Evolutionary conservation across 2,797 vertebrate genomes (phyloP), one percentile per base, ranked within the genome.

Genomic region (Enteromius argenteus): DNA sequence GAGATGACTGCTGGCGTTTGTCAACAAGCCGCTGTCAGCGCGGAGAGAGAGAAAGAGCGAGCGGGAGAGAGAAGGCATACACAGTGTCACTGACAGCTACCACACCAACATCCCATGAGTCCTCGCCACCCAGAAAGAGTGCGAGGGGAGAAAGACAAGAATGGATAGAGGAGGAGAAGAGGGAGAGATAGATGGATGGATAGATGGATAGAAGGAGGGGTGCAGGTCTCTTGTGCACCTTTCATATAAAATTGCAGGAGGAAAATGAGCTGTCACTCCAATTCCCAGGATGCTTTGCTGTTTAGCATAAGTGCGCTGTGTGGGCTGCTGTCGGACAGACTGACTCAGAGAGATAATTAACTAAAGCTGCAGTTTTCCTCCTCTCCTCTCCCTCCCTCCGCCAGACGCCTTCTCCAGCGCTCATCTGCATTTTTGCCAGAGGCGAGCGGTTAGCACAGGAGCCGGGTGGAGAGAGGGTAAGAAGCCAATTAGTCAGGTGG

Each of bases 1-100:
- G 95, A 97, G 97, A 98, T 99, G 98, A 98, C 98, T 99, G 97
- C 98, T 99, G 98, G 97, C 98, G 97, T 99, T 99, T 99, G 97
- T 99, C 98, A 99, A 99, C 98, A 99, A 95, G 97, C 97, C 96
- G 84, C 97, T 99, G 98, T 99, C 98, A 98, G 93, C 83, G 94
- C 95, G 86, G 96, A 96, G 95, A 96, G 96, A 86, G 96, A 96
- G 96, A 96, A 95, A 96, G 95, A 73, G 96, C 96, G 96, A 96
- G 91, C 96, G 94, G 94, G 96, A 95, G 92, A 95, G 94, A 95
- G 78, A 64, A 67, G 39, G 79, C 80, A 75, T 84, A 80, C 82
- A 83, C 96, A 95, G 95, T 95, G 96, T 96, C 96, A 95, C 96
- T 96, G 96, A 96, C 96, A 96, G 96, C 95, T 96, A 94, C 94